Evolutionary conservation across 2,797 vertebrate genomes (phyloP).

Genomic region (Etheostoma nigrum): DNA sequence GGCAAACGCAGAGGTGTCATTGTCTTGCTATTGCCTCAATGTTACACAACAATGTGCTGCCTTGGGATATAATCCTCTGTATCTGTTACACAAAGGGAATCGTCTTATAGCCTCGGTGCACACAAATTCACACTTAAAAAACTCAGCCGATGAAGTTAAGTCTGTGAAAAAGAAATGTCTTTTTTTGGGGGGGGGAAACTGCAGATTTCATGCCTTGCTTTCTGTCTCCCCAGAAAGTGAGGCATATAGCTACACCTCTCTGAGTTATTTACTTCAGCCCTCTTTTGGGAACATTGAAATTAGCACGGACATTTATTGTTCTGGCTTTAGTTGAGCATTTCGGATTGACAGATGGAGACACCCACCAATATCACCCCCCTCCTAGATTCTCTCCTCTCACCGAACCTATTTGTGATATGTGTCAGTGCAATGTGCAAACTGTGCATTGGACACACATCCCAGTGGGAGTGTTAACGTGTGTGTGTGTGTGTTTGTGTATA

Average conservation of each 20-base stretch:
- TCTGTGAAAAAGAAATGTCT: constrained; percentile 24
- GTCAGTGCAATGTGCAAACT: constrained; percentile 49
- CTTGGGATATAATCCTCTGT: constrained; percentile 70
- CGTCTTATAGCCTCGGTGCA: constrained; percentile 40
- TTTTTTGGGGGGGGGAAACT: constrained; percentile 4
- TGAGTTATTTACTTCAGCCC: constrained; percentile 19
- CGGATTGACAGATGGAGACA: constrained; percentile 71
- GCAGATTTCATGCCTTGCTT: constrained; percentile 16
- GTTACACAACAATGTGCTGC: constrained; percentile 71
- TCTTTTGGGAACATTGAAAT: constrained; percentile 30
- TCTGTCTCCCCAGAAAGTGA: constrained; percentile 25
- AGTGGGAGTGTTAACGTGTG: constrained; percentile 34
- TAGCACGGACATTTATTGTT: constrained; percentile 57
- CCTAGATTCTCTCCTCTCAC: constrained; percentile 30
- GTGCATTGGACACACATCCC: constrained; percentile 36
- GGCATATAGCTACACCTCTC: constrained; percentile 9
- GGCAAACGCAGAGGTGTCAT: constrained; percentile 60
- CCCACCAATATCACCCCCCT: constrained; percentile 31
- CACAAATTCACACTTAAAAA: constrained; percentile 37
- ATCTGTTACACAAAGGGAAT: constrained; percentile 58
- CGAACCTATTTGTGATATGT: constrained; percentile 50
- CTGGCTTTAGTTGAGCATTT: constrained; percentile 52
- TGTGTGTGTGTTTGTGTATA: constrained; percentile 11
- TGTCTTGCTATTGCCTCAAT: constrained; percentile 65
- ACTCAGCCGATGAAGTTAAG: constrained; percentile 39